Percentiles rank a stretch among this genome's conserved stretches.
These are phyloP conservation scores for Megaustenia siamemsis DNA, from an alignment of 2,888 invertebrate genomes.

Conservation along the genomic window DNA sequence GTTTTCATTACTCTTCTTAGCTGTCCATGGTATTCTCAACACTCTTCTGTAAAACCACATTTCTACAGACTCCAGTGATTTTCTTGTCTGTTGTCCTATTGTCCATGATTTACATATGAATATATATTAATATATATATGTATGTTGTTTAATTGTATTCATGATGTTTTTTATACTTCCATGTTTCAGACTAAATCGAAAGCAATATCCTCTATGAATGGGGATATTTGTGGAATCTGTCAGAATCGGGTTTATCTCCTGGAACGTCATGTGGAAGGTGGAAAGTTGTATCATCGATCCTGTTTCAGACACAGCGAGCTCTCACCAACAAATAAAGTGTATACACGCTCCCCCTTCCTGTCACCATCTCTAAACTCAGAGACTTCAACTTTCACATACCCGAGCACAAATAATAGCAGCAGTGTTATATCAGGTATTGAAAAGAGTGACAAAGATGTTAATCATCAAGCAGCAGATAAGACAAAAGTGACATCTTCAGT, in stretches of 20 bases:
- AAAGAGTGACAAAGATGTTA: not conserved
- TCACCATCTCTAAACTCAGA: conserved; percentile 55
- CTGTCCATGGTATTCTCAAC: too few species aligned
- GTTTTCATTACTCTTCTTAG: too few species aligned
- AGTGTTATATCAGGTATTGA: not conserved
- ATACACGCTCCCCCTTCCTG: conserved; percentile 60
- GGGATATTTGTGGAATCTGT: conserved; percentile 90
- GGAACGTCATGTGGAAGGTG: conserved; percentile 89
- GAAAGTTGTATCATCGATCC: conserved; percentile 91
- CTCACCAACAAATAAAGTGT: conserved; percentile 71
- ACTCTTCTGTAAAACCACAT: too few species aligned
- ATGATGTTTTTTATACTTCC: not conserved
- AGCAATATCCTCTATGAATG: conserved; percentile 60
- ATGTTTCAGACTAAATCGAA: conserved; percentile 1
- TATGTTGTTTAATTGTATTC: too few species aligned
- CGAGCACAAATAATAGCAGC: not conserved
- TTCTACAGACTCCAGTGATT: too few species aligned
- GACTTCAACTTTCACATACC: conserved; percentile 15
- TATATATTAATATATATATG: too few species aligned
- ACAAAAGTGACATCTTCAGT: not conserved
- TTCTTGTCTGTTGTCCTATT: too few species aligned
- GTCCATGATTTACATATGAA: too few species aligned
- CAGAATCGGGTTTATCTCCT: conserved; percentile 92
- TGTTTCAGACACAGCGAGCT: conserved; percentile 85
- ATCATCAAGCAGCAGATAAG: not conserved